Base-by-base conservation (phyloP, 2,797 vertebrate genomes). In the Balearica regulorum region DNA sequence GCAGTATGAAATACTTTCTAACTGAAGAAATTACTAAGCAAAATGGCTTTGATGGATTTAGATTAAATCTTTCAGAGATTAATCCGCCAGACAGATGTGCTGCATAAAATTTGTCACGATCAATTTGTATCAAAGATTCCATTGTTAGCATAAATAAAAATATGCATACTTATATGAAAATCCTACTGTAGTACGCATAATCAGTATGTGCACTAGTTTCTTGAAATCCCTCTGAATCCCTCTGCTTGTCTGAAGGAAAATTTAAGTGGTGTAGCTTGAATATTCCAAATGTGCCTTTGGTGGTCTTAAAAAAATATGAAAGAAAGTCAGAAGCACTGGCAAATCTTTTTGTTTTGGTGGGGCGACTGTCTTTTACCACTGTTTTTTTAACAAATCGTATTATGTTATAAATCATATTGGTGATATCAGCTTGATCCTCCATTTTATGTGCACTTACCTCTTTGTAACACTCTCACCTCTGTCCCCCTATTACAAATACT, bases 21-120 rank as follows among this genome's bases (percentile, higher is more conserved):
- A 84, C 80, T 83, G 80, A 89, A 88, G 64, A 95, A 91, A 92
- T 79, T 94, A 53, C 75, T 85, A 87, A 91, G 49, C 86, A 89
- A 92, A 96, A 83, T 64, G 5, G 28, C 86, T 95, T 66, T 95
- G 76, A 92, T 94, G 70, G 90, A 87, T 91, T 95, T 94, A 92
- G 96, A 96, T 93, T 94, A 94, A 96, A 87, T 94, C 88, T 89
- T 92, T 87, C 73, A 83, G 83, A 86, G 68, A 87, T 92, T 91
- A 92, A 62, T 82, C 76, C 37, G 28, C 78, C 48, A 91, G 83
- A 65, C 78, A 90, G 89, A 93, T 91, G 77, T 88, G 57, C 90
- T 92, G 88, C 93, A 85, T 97, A 93, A 94, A 94, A 96, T 94
- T 94, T 96, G 92, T 94, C 92, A 76, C 0, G 2, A 95, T 89